A percentile compares a stretch with the other conserved stretches of the same genome.
These are phyloP conservation scores for Agapornis roseicollis DNA, from an alignment of 2,113 vertebrate genomes.

Conservation along the genomic window DNA sequence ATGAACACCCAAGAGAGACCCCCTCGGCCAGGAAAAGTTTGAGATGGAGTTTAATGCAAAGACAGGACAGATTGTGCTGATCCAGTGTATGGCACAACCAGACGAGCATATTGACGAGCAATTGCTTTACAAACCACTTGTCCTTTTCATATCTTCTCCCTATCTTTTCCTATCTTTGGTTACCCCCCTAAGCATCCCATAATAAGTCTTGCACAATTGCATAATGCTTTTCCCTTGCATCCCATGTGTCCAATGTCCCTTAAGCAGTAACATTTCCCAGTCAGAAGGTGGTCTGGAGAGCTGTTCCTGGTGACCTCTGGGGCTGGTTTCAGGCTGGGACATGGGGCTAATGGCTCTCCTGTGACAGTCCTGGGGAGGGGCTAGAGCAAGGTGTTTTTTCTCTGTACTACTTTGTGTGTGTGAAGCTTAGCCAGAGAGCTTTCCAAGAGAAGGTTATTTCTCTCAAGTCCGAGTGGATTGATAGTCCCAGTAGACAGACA, in stretches of 20 bases:
- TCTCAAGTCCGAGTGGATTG: not conserved
- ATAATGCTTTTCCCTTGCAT: not conserved
- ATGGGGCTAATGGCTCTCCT: not conserved
- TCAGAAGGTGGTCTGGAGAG: not conserved
- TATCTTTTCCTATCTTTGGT: not conserved
- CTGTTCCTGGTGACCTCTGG: not conserved
- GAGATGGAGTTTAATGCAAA: not conserved
- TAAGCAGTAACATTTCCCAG: not conserved
- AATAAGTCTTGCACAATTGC: not conserved
- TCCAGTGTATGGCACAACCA: not conserved
- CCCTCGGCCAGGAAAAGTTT: not conserved
- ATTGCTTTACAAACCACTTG: accelerated
- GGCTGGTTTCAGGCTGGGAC: not conserved
- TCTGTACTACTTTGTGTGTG: not conserved
- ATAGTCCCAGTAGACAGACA: not conserved
- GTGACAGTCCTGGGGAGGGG: not conserved
- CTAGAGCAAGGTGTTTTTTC: not conserved
- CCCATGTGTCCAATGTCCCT: not conserved
- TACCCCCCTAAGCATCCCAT: not conserved
- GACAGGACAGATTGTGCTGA: not conserved
- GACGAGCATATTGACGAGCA: not conserved
- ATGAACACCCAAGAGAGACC: not conserved
- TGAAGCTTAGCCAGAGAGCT: not conserved
- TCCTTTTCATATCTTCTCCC: not conserved
- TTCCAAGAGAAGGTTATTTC: not conserved